Percentiles rank a stretch among this genome's conserved stretches.
phyloP scores from a whole-genome alignment of 2,113 vertebrate species.

The Anser brachyrhynchus region DNA sequence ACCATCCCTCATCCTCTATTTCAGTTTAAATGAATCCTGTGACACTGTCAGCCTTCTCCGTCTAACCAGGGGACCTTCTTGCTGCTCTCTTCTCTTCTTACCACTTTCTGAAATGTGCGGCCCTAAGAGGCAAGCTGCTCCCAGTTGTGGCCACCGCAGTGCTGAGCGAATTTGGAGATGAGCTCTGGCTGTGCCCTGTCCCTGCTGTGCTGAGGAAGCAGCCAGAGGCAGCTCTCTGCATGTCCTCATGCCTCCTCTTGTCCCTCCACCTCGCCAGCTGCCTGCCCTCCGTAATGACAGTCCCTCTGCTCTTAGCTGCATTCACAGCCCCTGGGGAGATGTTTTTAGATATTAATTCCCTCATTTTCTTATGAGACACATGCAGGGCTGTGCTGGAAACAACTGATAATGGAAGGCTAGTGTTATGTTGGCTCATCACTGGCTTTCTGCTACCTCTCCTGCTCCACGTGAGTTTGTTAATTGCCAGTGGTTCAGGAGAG shows the following conservation, averaged over 20 bases:
- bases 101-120: not conserved
- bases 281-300: fast-evolving
- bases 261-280: not conserved
- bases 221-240: not conserved
- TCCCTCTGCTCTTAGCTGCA: not conserved
- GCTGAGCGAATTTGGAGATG: not conserved
- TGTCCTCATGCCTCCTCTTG: fast-evolving
- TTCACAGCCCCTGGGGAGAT: not conserved
- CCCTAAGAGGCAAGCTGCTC: not conserved
- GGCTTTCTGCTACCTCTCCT: not conserved
- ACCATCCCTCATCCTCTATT: not conserved
- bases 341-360: not conserved
- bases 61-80: fast-evolving
- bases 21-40: fast-evolving
- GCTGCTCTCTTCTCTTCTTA: not conserved
- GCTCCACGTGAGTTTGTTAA: not conserved
- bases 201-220: not conserved
- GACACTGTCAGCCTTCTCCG: not conserved
- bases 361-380: fast-evolving
- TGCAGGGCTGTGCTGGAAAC: not conserved
- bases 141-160: fast-evolving
- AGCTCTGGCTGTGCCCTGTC: not conserved
- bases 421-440: not conserved
- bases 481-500: not conserved
- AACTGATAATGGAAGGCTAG: not conserved